Percentiles rank a stretch among this genome's conserved stretches.
Evolutionary conservation across 2,888 invertebrate species (phyloP).

Genomic region (Thelaira solivaga): DNA sequence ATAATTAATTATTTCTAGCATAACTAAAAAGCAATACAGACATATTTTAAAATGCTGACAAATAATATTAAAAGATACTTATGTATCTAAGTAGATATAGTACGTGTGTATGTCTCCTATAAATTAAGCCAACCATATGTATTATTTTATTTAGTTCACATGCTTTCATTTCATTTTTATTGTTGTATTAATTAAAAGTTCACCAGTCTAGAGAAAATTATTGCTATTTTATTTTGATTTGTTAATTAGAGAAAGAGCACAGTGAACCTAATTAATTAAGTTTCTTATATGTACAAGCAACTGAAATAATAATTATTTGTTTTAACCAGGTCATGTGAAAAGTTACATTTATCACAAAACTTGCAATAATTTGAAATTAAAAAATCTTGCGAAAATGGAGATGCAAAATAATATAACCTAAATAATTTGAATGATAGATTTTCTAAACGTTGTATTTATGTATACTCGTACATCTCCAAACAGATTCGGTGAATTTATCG

Average conservation of each 20-base stretch:
- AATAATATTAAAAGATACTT: too few species aligned
- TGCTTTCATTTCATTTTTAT: not conserved
- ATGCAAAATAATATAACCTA: too few species aligned
- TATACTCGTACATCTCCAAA: too few species aligned
- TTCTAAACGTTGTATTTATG: too few species aligned
- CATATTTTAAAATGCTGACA: too few species aligned
- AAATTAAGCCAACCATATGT: not conserved
- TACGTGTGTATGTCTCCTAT: not conserved
- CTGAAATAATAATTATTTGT: not conserved
- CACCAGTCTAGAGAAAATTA: slow-evolving; percentile 33
- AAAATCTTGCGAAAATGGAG: too few species aligned
- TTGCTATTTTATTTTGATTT: slow-evolving; percentile 6
- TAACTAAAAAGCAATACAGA: too few species aligned
- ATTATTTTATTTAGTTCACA: slow-evolving; percentile 10
- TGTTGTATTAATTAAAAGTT: slow-evolving; percentile 29
- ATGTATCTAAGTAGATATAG: too few species aligned
- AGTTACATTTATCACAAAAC: not conserved
- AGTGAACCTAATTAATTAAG: slow-evolving; percentile 37
- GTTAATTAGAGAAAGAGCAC: slow-evolving; percentile 48
- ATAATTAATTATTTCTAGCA: too few species aligned
- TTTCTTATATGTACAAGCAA: slow-evolving; percentile 18
- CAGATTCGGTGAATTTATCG: too few species aligned
- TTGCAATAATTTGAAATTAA: not conserved
- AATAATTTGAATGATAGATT: too few species aligned
- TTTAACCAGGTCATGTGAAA: slow-evolving; percentile 40